phyloP scores from a whole-genome alignment of 2,113 vertebrate species.

The Ageneiosus marmoratus region DNA sequence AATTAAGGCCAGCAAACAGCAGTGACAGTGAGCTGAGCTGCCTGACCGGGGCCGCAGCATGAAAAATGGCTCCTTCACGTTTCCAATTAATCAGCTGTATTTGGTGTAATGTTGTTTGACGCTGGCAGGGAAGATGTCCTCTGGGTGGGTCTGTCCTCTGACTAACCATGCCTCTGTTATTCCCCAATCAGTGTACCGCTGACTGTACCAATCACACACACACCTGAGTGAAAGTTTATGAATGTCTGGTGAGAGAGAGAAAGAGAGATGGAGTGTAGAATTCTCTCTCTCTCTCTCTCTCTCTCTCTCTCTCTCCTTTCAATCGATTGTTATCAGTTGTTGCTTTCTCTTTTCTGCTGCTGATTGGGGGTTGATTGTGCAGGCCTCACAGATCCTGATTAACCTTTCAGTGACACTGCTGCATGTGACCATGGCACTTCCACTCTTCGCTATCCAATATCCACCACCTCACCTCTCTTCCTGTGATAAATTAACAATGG shows the following conservation, averaged over 20 bases:
- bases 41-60: slow-evolving; percentile 71
- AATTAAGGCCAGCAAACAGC: slow-evolving; percentile 77
- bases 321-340: slow-evolving; percentile 37
- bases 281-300: slow-evolving; percentile 1
- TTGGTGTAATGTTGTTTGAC: slow-evolving; percentile 82
- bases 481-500: slow-evolving; percentile 99
- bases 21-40: slow-evolving; percentile 72
- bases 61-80: slow-evolving; percentile 77
- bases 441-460: slow-evolving; percentile 84
- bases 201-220: slow-evolving; percentile 68
- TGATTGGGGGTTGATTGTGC: slow-evolving; percentile 71
- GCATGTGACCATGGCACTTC: slow-evolving; percentile 80
- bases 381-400: slow-evolving; percentile 91
- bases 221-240: slow-evolving; percentile 9
- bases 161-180: slow-evolving; percentile 76
- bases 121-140: slow-evolving; percentile 77
- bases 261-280: not conserved
- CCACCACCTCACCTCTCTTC: slow-evolving; percentile 94
- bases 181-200: slow-evolving; percentile 65
- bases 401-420: slow-evolving; percentile 93
- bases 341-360: slow-evolving; percentile 27
- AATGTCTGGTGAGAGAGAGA: slow-evolving; percentile 12
- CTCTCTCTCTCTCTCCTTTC: not conserved
- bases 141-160: slow-evolving; percentile 78
- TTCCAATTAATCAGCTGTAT: slow-evolving; percentile 82